Evolutionary conservation across 2,113 vertebrate genomes (phyloP), one percentile per base, ranked within the genome.

Genomic region (Ameiurus melas): DNA sequence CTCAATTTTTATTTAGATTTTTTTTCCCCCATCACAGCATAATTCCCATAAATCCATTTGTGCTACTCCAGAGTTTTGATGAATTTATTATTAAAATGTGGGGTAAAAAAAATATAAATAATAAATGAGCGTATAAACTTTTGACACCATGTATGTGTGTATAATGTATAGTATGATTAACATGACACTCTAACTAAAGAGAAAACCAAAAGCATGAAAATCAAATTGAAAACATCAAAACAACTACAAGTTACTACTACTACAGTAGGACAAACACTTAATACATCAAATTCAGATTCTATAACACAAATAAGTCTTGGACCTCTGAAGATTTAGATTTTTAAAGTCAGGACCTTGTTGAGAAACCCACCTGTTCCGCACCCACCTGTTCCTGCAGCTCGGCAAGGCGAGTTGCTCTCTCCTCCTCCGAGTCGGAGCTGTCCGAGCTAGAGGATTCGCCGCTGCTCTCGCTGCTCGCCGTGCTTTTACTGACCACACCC

Each of bases 331-430:
- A 10, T 84, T 77, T 39, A 83, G 53, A 66, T 33, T 47, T 47
- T 43, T 43, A 43, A 47, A 7, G 77, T 55, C 83, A 53, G 77
- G 68, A 90, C 85, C 85, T 91, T 85, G 86, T 87, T 85, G 79
- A 89, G 92, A 90, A 91, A 93, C 93, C 91, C 93, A 95, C 94
- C 93, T 92, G 90, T 90, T 92, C 89, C 27, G 90, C 88, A 92
- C 94, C 94, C 94, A 96, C 97, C 96, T 98, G 97, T 92, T 99
- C 97, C 94, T 98, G 97, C 85, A 98, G 95, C 93, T 97, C 97
- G 0, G 96, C 96, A 88, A 97, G 95, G 83, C 95, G 93, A 0
- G 96, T 96, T 12, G 96, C 96, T 2, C 95, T 93, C 90, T 98
- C 97, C 91, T 98, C 97, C 86, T 97, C 96, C 0, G 95, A 96